A percentile compares a stretch with the other conserved stretches of the same genome.
Evolutionary conservation across 2,797 vertebrate genomes (phyloP).

Genomic region (Tenualosa thibaudeaui): DNA sequence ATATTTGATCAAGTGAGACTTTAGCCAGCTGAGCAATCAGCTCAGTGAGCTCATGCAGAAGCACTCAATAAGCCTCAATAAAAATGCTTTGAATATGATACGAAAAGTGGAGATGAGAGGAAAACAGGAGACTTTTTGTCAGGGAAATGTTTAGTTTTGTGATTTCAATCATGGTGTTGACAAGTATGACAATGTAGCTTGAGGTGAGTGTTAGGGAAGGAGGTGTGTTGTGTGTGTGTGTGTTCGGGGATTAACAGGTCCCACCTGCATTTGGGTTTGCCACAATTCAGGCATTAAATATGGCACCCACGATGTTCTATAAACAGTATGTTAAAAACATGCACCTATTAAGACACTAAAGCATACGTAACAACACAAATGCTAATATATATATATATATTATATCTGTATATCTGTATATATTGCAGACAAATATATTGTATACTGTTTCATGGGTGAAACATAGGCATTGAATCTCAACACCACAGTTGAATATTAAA

Average conservation of each 20-base stretch:
- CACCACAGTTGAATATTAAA: background rate
- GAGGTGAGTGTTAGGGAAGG: background rate
- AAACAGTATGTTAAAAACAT: background rate
- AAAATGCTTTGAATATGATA: background rate
- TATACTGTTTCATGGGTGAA: background rate
- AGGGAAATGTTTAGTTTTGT: slow-evolving; percentile 50
- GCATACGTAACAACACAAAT: background rate
- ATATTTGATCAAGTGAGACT: background rate
- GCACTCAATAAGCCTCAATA: background rate
- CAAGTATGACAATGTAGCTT: background rate
- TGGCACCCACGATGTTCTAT: background rate
- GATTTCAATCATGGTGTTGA: slow-evolving; percentile 53
- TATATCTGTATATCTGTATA: background rate
- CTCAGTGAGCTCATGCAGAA: background rate
- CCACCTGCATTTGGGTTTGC: background rate
- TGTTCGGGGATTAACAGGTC: background rate
- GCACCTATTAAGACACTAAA: background rate
- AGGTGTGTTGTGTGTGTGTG: background rate
- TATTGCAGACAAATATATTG: background rate
- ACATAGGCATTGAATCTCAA: background rate
- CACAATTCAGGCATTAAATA: background rate
- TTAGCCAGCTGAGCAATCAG: background rate
- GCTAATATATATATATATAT: background rate
- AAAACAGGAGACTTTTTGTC: background rate
- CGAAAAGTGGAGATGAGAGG: background rate